Percentiles rank a stretch among this genome's conserved stretches.
These are phyloP conservation scores for Ormyrus pomaceus DNA, from an alignment of 2,888 invertebrate genomes.

Conservation along the genomic window DNA sequence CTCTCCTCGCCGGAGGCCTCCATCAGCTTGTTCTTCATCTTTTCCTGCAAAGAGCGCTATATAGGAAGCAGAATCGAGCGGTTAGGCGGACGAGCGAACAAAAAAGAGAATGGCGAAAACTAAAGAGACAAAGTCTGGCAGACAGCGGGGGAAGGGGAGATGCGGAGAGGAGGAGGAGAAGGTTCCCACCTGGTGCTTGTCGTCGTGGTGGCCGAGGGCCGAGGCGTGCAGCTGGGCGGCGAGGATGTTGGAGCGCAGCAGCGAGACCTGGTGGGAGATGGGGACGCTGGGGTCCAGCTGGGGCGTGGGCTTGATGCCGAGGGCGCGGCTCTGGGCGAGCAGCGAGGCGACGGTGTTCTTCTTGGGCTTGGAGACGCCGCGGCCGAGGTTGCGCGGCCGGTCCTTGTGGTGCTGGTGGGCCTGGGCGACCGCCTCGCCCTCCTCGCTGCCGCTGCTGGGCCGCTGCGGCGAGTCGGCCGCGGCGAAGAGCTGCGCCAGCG, in stretches of 20 bases:
- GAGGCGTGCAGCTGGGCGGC: constrained; percentile 80
- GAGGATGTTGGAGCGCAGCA: constrained; percentile 79
- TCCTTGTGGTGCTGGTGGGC: constrained; percentile 78
- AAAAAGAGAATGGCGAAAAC: too few species aligned
- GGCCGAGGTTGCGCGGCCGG: constrained; percentile 88
- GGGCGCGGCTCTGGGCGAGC: constrained; percentile 89
- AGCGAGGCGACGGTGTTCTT: constrained; percentile 94
- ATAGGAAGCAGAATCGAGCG: constrained; percentile 64
- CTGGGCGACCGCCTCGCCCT: constrained; percentile 76
- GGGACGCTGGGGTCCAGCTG: constrained; percentile 78
- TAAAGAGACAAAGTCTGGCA: too few species aligned
- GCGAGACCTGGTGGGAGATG: constrained; percentile 79
- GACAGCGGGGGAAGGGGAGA: background rate
- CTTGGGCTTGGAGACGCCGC: constrained; percentile 93
- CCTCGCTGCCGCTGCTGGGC: constrained; percentile 80
- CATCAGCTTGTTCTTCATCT: constrained; percentile 73
- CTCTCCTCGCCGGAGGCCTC: constrained; percentile 74
- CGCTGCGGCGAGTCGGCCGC: constrained; percentile 80
- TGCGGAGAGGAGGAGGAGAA: background rate
- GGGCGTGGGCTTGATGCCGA: constrained; percentile 86
- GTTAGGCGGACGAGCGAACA: constrained; percentile 49
- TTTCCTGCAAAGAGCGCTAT: constrained; percentile 74
- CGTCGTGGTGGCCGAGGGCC: constrained; percentile 67
- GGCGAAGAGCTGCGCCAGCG: constrained; percentile 79
- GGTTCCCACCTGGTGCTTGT: constrained; percentile 69